Percentiles rank a stretch among this genome's conserved stretches.
Conservation (phyloP, 2,888 invertebrate genomes). For the Mesochorus sp. region DNA sequence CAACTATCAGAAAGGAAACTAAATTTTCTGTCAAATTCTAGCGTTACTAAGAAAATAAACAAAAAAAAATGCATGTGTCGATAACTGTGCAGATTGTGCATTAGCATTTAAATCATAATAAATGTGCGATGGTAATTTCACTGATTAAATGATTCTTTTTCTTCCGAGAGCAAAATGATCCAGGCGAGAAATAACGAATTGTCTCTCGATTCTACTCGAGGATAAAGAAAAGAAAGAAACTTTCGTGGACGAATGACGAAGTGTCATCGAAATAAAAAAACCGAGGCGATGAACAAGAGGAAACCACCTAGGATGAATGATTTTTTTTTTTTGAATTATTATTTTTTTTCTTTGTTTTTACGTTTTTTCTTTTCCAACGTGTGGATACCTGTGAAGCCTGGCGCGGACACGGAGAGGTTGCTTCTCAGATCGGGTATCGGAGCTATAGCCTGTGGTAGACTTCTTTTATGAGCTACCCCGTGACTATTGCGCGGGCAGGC, state of each 20-base stretch:
- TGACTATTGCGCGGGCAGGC: constrained; percentile 90
- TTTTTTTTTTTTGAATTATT: constrained; percentile 57
- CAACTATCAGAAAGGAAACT: too few relatives aligned
- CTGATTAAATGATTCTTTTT: too few relatives aligned
- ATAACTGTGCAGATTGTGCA: constrained; percentile 48
- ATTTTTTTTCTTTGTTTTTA: constrained; percentile 44
- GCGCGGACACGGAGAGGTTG: constrained; percentile 83
- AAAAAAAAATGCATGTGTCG: too few relatives aligned
- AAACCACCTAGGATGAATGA: constrained; percentile 71
- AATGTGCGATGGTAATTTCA: constrained; percentile 44
- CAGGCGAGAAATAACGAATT: constrained; percentile 34
- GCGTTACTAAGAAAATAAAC: too few relatives aligned
- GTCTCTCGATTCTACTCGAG: constrained; percentile 35
- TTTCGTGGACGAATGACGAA: constrained; percentile 7
- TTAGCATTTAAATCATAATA: constrained; percentile 59
- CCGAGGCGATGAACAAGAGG: constrained; percentile 71
- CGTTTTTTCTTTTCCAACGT: constrained; percentile 81
- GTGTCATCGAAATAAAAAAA: constrained; percentile 52
- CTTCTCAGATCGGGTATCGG: constrained; percentile 94
- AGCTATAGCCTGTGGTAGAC: constrained; percentile 92
- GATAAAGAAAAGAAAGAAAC: constrained; percentile 36
- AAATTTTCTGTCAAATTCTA: too few relatives aligned
- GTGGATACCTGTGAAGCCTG: constrained; percentile 83
- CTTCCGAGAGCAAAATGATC: constrained; percentile 35
- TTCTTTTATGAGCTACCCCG: constrained; percentile 92